Percentiles rank a stretch among this genome's conserved stretches.
Conservation (phyloP, 2,888 invertebrate genomes). For the Furcula furcula region DNA sequence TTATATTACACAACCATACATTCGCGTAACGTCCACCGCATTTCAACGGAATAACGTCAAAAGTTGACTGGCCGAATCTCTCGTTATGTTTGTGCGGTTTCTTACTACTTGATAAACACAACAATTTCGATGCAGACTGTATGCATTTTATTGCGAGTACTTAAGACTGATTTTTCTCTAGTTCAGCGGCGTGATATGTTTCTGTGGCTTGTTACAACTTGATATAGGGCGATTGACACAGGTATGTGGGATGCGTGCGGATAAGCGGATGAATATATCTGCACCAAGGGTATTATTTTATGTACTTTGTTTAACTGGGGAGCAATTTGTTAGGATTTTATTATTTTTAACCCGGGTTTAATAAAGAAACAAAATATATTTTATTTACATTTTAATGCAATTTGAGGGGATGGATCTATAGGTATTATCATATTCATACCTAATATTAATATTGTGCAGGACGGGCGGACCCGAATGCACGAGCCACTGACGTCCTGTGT, state of each 20-base stretch:
- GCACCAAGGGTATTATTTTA: constrained; percentile 25
- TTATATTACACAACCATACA: constrained; percentile 7
- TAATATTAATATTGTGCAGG: no score
- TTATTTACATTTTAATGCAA: no score
- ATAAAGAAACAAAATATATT: no score
- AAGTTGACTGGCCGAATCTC: constrained; percentile 10
- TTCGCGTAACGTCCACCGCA: constrained; percentile 15
- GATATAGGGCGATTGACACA: constrained; percentile 49
- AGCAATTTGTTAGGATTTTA: constrained; percentile 1
- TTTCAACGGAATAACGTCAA: constrained; percentile 2
- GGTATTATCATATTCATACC: no score
- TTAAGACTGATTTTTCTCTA: constrained; percentile 11
- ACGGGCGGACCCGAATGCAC: no score
- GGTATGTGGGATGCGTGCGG: constrained; percentile 37
- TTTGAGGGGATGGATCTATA: no score
- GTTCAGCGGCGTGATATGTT: background rate
- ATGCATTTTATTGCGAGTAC: background rate
- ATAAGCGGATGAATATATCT: constrained; percentile 29
- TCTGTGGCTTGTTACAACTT: constrained; percentile 25
- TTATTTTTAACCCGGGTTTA: background rate
- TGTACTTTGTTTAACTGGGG: constrained; percentile 10
- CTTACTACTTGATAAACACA: constrained; percentile 39
- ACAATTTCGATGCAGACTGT: constrained; percentile 19
- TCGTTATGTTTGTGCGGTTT: constrained; percentile 8
- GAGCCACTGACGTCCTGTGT: no score